A percentile compares a stretch with the other conserved stretches of the same genome.
These are phyloP conservation scores for Drosophila gunungcola DNA, from an alignment of 1,140 invertebrate species.

Conservation along the genomic window DNA sequence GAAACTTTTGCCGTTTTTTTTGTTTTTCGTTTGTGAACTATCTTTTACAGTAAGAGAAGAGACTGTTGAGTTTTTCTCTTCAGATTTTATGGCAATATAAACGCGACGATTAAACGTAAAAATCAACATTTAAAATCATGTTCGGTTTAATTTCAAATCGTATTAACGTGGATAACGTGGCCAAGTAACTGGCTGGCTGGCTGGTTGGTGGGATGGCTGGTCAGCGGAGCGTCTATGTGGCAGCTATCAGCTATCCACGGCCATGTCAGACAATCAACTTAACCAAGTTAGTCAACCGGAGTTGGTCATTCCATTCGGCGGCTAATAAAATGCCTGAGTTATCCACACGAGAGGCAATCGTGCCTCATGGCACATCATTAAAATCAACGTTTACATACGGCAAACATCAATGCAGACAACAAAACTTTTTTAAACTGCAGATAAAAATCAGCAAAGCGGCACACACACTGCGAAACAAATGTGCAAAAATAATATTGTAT, in stretches of 20 bases:
- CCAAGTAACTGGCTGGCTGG: constrained; percentile 56
- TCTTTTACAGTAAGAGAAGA: constrained; percentile 46
- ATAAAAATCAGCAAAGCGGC: constrained; percentile 79
- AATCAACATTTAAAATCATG: constrained; percentile 83
- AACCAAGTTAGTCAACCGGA: constrained; percentile 81
- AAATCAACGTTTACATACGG: constrained; percentile 81
- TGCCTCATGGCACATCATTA: constrained; percentile 76
- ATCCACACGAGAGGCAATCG: constrained; percentile 63
- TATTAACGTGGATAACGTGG: constrained; percentile 57
- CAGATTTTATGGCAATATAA: constrained; percentile 80
- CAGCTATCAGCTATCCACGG: constrained; percentile 64
- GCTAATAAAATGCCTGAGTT: constrained; percentile 83
- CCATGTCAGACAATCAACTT: constrained; percentile 82
- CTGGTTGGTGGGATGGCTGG: constrained; percentile 16
- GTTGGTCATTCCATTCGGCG: constrained; percentile 82
- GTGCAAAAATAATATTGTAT: constrained; percentile 77
- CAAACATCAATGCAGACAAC: constrained; percentile 81
- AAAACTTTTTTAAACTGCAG: constrained; percentile 79
- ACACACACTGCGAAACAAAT: constrained; percentile 70
- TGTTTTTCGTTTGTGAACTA: constrained; percentile 22
- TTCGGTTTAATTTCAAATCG: constrained; percentile 78
- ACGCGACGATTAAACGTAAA: constrained; percentile 81
- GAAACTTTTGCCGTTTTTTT: constrained; percentile 45
- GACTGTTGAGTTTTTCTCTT: constrained; percentile 58
- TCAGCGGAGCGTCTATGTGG: constrained; percentile 51